Evolutionary conservation across 2,888 invertebrate genomes (phyloP).

Genomic region (Drosophila aldrichi): DNA sequence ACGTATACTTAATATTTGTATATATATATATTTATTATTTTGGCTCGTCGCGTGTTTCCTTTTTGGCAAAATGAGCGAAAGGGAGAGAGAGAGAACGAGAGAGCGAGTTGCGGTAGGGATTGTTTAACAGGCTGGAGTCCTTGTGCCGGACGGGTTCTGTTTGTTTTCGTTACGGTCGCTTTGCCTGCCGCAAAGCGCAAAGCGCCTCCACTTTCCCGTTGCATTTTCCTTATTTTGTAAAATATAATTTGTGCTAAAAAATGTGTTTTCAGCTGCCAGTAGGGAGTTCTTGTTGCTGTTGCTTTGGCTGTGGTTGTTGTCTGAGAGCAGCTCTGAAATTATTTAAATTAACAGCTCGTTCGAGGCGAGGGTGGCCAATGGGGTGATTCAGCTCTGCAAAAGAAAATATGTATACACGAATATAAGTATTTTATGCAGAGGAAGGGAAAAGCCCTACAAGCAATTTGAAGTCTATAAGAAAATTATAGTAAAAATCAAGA

Average conservation of each 20-base stretch:
- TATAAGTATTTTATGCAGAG: slow-evolving; percentile 1
- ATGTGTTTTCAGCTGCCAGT: slow-evolving; percentile 6
- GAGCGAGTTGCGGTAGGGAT: not conserved
- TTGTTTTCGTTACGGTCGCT: slow-evolving; percentile 63
- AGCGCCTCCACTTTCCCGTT: slow-evolving; percentile 56
- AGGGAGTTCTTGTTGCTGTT: slow-evolving; percentile 14
- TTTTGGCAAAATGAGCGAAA: not conserved
- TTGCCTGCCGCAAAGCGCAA: slow-evolving; percentile 64
- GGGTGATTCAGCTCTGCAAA: slow-evolving; percentile 40
- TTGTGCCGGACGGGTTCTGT: slow-evolving; percentile 53
- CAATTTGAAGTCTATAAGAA: too few relatives aligned
- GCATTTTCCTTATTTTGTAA: slow-evolving; percentile 48
- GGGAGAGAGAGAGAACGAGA: not conserved
- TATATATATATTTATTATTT: not conserved
- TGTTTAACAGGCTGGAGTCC: slow-evolving; percentile 30
- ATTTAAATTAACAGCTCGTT: slow-evolving; percentile 60
- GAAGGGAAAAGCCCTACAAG: not conserved
- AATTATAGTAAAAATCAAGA: not conserved
- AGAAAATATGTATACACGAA: not conserved
- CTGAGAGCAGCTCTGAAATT: slow-evolving; percentile 36
- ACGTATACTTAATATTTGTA: slow-evolving; percentile 68
- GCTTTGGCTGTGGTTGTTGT: not conserved
- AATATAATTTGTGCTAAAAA: slow-evolving; percentile 44
- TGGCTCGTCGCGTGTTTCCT: slow-evolving; percentile 41
- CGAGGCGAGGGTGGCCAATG: slow-evolving; percentile 15